Evolutionary conservation across 1,140 invertebrate genomes (phyloP), one percentile per base, ranked within the genome.

Genomic region (Cotesia chilonis): DNA sequence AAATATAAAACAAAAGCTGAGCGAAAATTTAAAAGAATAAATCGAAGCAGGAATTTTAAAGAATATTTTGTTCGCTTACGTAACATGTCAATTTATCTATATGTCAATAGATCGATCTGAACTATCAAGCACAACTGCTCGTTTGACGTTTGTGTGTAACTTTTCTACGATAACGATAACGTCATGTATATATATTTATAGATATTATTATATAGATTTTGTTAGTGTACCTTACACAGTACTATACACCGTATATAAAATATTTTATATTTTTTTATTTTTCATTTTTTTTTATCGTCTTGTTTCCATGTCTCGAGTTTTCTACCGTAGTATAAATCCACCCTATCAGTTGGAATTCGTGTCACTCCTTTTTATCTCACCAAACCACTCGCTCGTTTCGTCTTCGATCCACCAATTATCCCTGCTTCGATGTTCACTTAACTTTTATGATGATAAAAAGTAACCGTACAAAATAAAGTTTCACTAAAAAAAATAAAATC

Each of bases 71-170:
- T 54, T 63, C 28, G 35, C 20, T 28, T 55, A 57, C 37, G 28
- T 20, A 59, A 59, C 20, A 59, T 59, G n/a, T 59, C 14, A 59
- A 59, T 20, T 74, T 74, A 74, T 74, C 73, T 61, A 47, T 54
- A 68, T 57, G 73, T 71, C 73, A 74, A 74, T 70, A 74, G 73
- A 74, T 74, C 73, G 64, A 74, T 74, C 68, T 64, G 17, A 14
- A 57, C 37, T 74, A 67, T 74, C 73, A 65, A 67, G 60, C 36
- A 64, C 63, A 72, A 72, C 55, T 66, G 65, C 14, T 20, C 54
- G 70, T 72, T 67, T 66, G 70, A 72, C 70, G 67, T 64, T 60
- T 72, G 70, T 38, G 70, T 72, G 64, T 67, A 67, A 72, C 37
- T 72, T 72, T 67, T 10, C 63, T 54, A 66, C 51, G 70, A 71